Evolutionary conservation across 2,113 vertebrate genomes (phyloP).

Genomic region (Eptesicus fuscus): DNA sequence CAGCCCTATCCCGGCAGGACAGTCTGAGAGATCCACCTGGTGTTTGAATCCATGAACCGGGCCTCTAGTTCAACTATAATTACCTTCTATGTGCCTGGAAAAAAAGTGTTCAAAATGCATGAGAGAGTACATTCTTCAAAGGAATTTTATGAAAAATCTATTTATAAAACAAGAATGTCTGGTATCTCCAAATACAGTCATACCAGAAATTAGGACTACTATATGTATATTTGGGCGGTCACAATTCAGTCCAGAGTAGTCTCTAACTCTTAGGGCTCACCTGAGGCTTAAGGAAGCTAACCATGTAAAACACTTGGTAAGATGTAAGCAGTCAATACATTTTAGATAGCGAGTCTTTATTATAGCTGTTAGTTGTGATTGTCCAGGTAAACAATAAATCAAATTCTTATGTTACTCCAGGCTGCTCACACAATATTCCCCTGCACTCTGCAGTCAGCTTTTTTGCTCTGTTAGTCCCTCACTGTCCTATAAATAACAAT

Average conservation of each 20-base stretch:
- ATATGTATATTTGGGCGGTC: background rate
- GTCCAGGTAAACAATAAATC: background rate
- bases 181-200: background rate
- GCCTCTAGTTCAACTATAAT: background rate
- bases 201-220: background rate
- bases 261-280: background rate
- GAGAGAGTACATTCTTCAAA: background rate
- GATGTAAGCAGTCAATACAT: background rate
- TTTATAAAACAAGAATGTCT: background rate
- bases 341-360: background rate
- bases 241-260: background rate
- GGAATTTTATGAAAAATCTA: background rate
- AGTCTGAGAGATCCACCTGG: too few species aligned
- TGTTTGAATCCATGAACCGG: too few species aligned
- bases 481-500: background rate
- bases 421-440: background rate
- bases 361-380: background rate
- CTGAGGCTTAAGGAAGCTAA: background rate
- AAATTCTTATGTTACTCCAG: background rate
- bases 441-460: background rate
- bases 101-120: background rate
- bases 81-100: background rate
- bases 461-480: background rate
- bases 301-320: background rate
- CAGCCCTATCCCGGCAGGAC: too few species aligned